A percentile compares a stretch with the other conserved stretches of the same genome.
phyloP scores from a whole-genome alignment of 2,797 vertebrate genomes.

The Paramormyrops hopkinsi region DNA sequence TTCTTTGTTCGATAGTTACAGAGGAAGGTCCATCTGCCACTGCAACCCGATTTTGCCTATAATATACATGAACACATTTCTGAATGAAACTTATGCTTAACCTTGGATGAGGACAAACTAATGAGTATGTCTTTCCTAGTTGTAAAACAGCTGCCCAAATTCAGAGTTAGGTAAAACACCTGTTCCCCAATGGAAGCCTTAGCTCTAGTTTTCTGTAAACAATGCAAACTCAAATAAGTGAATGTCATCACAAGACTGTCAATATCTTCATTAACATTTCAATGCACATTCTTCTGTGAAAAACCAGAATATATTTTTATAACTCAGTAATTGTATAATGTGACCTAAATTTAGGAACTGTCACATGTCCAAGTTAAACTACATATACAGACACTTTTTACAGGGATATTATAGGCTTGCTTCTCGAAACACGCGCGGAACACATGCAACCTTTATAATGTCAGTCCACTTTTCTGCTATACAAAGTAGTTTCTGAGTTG shows the following conservation, averaged over 20 bases:
- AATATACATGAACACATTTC: not conserved
- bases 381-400: not conserved
- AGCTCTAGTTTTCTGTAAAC: not conserved
- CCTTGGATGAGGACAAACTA: not conserved
- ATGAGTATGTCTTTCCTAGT: not conserved
- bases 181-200: not conserved
- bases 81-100: not conserved
- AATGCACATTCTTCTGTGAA: not conserved
- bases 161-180: not conserved
- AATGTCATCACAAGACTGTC: not conserved
- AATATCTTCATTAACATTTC: not conserved
- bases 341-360: not conserved
- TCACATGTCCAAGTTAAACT: not conserved
- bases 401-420: not conserved
- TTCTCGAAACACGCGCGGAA: not conserved
- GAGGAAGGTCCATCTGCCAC: not conserved
- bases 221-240: not conserved
- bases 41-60: not conserved
- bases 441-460: not conserved
- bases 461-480: not conserved
- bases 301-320: not conserved
- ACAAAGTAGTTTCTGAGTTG: not conserved
- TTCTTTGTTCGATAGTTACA: not conserved
- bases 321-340: not conserved
- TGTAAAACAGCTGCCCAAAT: not conserved